Conservation (phyloP, 1,140 invertebrate genomes). For the Camponotus pennsylvanicus region DNA sequence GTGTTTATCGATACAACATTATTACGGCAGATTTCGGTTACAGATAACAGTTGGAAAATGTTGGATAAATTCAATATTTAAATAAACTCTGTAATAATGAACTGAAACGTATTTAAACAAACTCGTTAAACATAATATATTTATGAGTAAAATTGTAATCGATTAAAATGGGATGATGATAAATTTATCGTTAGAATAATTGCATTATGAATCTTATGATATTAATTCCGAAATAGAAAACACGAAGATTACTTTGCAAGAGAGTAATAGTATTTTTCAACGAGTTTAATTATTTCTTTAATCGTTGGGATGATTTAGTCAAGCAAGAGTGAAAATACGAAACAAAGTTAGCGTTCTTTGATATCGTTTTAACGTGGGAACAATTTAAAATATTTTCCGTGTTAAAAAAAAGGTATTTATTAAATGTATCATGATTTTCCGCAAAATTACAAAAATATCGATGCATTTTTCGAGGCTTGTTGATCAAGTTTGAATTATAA, state of each 20-base stretch:
- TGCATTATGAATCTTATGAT: not conserved
- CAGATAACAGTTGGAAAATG: too few relatives aligned
- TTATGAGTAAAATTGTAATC: not conserved
- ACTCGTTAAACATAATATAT: conserved; percentile 5
- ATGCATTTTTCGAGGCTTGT: not conserved
- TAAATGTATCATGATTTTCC: not conserved
- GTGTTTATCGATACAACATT: not conserved
- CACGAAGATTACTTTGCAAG: not conserved
- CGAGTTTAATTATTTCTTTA: conserved; percentile 35
- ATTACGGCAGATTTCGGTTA: too few relatives aligned
- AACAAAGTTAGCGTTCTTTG: conserved; percentile 13
- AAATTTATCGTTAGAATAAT: not conserved
- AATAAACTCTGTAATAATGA: too few relatives aligned
- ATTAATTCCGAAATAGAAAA: not conserved
- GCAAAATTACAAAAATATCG: not conserved
- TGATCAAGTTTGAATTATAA: not conserved
- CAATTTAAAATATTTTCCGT: conserved; percentile 16
- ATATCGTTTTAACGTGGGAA: conserved; percentile 4
- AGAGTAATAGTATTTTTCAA: not conserved
- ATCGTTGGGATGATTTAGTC: not conserved
- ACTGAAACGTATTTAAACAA: not conserved
- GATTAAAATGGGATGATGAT: not conserved
- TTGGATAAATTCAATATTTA: too few relatives aligned
- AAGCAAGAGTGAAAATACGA: not conserved
- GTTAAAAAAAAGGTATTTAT: conserved; percentile 1